phyloP scores from a whole-genome alignment of 2,888 invertebrate genomes.

The Drosophila melanosoma region DNA sequence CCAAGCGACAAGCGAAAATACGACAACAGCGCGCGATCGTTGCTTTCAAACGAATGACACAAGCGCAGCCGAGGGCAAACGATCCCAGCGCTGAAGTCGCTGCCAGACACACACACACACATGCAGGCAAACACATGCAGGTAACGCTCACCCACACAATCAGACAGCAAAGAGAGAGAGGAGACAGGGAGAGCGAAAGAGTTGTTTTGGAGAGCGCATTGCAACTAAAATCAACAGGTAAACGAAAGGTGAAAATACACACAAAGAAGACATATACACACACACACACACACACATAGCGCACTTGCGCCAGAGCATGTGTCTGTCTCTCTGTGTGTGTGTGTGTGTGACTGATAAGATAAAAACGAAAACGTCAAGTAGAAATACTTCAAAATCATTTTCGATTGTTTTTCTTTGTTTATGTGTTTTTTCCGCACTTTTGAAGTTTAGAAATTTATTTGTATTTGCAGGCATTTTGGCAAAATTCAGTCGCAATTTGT shows the following conservation, averaged over 20 bases:
- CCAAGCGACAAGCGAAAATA: conserved; percentile 10
- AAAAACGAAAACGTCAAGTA: conserved; percentile 49
- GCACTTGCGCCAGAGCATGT: conserved; percentile 1
- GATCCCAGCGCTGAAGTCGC: conserved; percentile 56
- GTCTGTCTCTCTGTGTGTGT: too few species aligned
- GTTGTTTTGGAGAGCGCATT: conserved; percentile 27
- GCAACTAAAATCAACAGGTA: conserved; percentile 68
- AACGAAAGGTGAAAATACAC: conserved; percentile 65
- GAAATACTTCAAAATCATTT: conserved; percentile 30
- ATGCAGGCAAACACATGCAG: conserved; percentile 24
- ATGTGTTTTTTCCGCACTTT: conserved; percentile 6
- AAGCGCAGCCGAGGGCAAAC: conserved; percentile 50
- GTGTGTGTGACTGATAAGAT: conserved; percentile 53
- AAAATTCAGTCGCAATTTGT: conserved; percentile 2
- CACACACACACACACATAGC: not conserved
- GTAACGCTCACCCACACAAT: conserved; percentile 23
- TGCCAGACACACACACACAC: conserved; percentile 47
- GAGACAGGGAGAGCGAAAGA: conserved; percentile 2
- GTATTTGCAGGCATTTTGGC: conserved; percentile 36
- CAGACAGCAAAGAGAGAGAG: conserved; percentile 2
- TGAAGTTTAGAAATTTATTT: not conserved
- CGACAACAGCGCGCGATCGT: conserved; percentile 77
- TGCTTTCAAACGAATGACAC: conserved; percentile 75
- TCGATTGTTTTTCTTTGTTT: not conserved
- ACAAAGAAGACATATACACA: not conserved